Percentiles rank a stretch among this genome's conserved stretches.
phyloP scores from a whole-genome alignment of 2,113 vertebrate species.

The Micronycteris hirsuta region DNA sequence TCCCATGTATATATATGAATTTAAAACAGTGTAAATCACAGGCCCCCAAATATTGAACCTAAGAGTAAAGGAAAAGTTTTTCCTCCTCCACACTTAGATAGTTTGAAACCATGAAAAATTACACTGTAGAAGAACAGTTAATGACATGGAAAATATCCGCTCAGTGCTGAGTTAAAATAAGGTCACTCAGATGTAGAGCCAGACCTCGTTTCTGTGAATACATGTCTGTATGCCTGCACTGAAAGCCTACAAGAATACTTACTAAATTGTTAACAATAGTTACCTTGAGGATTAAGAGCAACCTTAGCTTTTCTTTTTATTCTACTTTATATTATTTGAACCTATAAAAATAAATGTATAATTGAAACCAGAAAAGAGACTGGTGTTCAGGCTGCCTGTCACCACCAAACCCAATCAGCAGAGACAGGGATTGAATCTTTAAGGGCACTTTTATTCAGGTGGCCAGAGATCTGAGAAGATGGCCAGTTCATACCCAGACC shows the following conservation, averaged over 20 bases:
- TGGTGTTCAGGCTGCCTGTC: too few species aligned
- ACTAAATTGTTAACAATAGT: background rate
- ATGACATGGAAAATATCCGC: background rate
- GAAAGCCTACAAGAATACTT: background rate
- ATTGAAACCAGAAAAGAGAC: too few species aligned
- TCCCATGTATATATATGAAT: background rate
- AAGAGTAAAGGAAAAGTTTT: background rate
- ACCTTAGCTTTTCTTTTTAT: background rate
- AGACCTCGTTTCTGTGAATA: background rate
- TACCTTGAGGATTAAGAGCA: background rate
- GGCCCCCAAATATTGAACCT: background rate
- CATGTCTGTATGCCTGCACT: background rate
- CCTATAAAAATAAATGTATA: background rate
- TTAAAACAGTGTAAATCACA: background rate
- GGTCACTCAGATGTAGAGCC: background rate
- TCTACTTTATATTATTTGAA: background rate
- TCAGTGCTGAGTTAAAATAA: background rate
- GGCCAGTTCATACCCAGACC: too few species aligned
- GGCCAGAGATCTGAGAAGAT: too few species aligned
- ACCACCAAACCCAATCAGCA: too few species aligned
- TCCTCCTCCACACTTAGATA: background rate
- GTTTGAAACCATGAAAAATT: constrained; percentile 1
- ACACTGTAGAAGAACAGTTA: background rate
- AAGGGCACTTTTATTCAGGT: too few species aligned
- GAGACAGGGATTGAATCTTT: too few species aligned